Conservation (phyloP, 2,888 invertebrate genomes). For the Temnothorax unifasciatus region DNA sequence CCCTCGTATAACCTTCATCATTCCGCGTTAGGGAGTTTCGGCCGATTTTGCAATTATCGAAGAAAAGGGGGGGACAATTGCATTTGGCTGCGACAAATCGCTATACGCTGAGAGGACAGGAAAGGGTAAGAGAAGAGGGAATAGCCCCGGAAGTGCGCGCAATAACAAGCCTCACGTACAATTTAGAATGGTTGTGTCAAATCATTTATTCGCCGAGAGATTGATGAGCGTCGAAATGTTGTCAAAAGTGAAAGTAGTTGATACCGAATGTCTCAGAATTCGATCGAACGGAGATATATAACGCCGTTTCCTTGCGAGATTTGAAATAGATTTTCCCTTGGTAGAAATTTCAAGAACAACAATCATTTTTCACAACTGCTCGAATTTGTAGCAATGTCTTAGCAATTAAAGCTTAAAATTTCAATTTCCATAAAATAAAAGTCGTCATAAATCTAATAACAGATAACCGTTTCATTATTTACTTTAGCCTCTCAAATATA, state of each 20-base stretch:
- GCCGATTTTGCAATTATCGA: constrained; percentile 77
- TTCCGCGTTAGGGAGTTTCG: constrained; percentile 61
- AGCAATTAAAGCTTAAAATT: neutral
- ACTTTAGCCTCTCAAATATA: neutral
- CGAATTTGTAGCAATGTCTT: neutral
- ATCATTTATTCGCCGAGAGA: constrained; percentile 35
- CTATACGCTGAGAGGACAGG: constrained; percentile 59
- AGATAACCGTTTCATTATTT: neutral
- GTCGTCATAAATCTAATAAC: neutral
- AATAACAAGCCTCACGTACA: constrained; percentile 72
- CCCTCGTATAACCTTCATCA: neutral
- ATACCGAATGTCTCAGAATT: neutral
- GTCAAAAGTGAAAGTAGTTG: constrained; percentile 27
- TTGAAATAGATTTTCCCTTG: constrained; percentile 11
- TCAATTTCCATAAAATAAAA: neutral
- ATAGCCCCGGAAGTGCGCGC: constrained; percentile 73
- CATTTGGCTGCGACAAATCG: constrained; percentile 77
- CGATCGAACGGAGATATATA: neutral
- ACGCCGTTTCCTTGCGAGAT: neutral
- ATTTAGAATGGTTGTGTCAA: constrained; percentile 22
- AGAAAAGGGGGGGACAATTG: constrained; percentile 77
- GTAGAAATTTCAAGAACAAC: neutral
- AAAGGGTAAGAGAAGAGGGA: constrained; percentile 64
- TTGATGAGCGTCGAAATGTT: constrained; percentile 46
- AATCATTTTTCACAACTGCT: constrained; percentile 26